phyloP scores from a whole-genome alignment of 2,113 vertebrate species.

The Halcyon malimbica region DNA sequence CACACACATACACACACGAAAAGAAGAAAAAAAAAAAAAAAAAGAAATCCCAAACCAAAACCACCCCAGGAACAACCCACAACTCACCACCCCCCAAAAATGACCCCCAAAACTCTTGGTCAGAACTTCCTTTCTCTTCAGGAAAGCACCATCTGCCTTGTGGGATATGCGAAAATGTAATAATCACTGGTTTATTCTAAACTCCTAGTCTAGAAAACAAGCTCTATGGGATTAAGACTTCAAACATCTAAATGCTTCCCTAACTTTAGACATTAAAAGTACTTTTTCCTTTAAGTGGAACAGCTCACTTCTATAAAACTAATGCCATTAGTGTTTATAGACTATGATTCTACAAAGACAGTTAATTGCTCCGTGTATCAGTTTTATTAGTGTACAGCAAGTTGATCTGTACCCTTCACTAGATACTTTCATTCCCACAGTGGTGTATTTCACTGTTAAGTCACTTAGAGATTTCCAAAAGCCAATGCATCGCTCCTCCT shows the following conservation, averaged over 20 bases:
- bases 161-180: background rate
- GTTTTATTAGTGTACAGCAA: background rate
- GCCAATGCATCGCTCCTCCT: background rate
- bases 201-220: background rate
- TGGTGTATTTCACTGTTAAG: background rate
- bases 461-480: background rate
- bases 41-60: rapidly evolving
- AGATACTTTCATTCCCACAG: background rate
- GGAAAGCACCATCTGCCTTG: background rate
- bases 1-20: too few species aligned
- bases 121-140: background rate
- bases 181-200: background rate
- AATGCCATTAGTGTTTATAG: background rate
- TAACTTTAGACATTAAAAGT: background rate
- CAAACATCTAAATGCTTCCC: background rate
- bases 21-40: background rate
- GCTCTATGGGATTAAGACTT: background rate
- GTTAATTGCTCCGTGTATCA: background rate
- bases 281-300: background rate
- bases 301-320: background rate
- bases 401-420: background rate
- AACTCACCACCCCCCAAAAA: background rate
- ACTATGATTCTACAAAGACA: background rate
- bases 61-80: background rate
- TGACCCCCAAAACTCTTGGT: rapidly evolving